Evolutionary conservation across 2,797 vertebrate species (phyloP).

Genomic region (Enteromius radiatus): DNA sequence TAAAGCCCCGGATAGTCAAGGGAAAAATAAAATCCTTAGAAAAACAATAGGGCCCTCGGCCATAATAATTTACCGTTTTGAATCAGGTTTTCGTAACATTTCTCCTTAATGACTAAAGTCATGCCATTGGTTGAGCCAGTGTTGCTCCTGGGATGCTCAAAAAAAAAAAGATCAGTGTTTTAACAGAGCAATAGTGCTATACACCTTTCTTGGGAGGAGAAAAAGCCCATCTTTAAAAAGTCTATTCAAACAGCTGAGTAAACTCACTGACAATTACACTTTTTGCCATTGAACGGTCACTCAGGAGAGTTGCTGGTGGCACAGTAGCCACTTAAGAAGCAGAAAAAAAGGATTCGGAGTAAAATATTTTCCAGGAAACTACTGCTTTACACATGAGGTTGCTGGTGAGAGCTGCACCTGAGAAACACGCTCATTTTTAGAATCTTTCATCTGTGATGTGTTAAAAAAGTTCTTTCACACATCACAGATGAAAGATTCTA

Average conservation of each 20-base stretch:
- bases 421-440: constrained; percentile 8
- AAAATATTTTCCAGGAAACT: not conserved
- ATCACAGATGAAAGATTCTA: no score
- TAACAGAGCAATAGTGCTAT: not conserved
- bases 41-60: no score
- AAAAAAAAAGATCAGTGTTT: not conserved
- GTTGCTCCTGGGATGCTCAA: not conserved
- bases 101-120: not conserved
- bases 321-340: not conserved
- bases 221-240: not conserved
- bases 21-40: no score
- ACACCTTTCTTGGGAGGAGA: not conserved
- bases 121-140: not conserved
- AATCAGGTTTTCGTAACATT: not conserved
- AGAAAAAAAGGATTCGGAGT: not conserved
- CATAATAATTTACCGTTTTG: not conserved
- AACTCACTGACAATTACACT: no score
- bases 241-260: not conserved
- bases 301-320: not conserved
- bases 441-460: not conserved
- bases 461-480: not conserved
- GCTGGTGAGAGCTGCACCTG: constrained; percentile 19
- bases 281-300: not conserved
- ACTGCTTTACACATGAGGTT: constrained; percentile 1
- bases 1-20: no score